Conservation (phyloP, 2,113 vertebrate genomes). For the Chaenocephalus aceratus region DNA sequence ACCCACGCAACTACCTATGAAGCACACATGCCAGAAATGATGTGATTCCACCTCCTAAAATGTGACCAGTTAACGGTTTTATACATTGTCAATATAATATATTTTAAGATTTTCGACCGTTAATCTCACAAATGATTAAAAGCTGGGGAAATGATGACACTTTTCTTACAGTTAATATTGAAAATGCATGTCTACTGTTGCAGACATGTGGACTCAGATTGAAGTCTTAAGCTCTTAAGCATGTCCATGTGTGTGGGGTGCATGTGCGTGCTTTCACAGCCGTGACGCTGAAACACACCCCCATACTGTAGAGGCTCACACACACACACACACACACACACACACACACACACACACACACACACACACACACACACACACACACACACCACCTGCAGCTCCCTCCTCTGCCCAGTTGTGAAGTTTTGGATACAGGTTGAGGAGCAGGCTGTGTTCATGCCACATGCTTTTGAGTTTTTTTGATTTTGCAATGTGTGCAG, state of each 20-base stretch:
- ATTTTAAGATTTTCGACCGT: neutral
- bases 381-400: slow-evolving; percentile 24
- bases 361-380: slow-evolving; percentile 23
- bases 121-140: neutral
- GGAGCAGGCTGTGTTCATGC: neutral
- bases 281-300: slow-evolving; percentile 36
- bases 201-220: neutral
- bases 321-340: slow-evolving; percentile 24
- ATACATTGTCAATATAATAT: neutral
- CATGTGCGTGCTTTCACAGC: neutral
- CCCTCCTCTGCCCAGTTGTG: slow-evolving; percentile 10
- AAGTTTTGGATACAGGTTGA: slow-evolving; percentile 27
- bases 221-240: neutral
- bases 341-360: slow-evolving; percentile 18
- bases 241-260: slow-evolving; percentile 6
- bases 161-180: neutral
- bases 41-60: neutral
- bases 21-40: neutral
- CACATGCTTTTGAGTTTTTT: neutral
- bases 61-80: neutral
- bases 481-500: neutral
- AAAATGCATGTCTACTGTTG: neutral
- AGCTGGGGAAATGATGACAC: too few species aligned
- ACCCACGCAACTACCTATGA: neutral
- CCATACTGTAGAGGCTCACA: slow-evolving; percentile 9